These are phyloP conservation scores for Stenotaenia linearis DNA, from an alignment of 2,888 invertebrate genomes.

Conservation along the genomic window DNA sequence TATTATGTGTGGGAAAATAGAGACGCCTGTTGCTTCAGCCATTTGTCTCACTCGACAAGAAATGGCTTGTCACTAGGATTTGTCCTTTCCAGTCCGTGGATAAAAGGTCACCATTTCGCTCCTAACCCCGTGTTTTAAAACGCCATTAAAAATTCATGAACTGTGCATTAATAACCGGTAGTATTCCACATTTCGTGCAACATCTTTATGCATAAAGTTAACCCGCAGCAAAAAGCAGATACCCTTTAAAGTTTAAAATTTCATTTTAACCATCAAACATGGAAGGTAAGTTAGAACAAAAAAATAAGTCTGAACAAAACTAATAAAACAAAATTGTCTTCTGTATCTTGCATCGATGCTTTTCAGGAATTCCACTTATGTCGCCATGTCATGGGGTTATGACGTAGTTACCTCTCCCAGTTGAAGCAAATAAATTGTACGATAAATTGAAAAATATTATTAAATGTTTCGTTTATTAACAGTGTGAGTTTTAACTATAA, in stretches of 20 bases:
- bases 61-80: background rate
- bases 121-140: background rate
- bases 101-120: background rate
- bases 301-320: background rate
- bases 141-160: background rate
- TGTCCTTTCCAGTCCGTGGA: background rate
- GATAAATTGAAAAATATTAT: background rate
- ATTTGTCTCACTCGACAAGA: slow-evolving; percentile 11
- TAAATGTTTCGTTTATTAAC: too few relatives aligned
- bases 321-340: slow-evolving; percentile 19
- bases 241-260: background rate
- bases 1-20: background rate
- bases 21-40: slow-evolving; percentile 19
- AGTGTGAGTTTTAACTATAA: too few relatives aligned
- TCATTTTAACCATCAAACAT: background rate
- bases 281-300: background rate
- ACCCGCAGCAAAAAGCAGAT: background rate
- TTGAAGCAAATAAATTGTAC: background rate
- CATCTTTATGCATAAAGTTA: background rate
- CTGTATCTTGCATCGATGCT: slow-evolving; percentile 1
- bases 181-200: background rate
- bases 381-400: background rate
- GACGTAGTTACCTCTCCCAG: background rate
- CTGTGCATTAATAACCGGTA: background rate
- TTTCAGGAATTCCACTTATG: slow-evolving; percentile 10